phyloP scores from a whole-genome alignment of 2,888 invertebrate genomes.

The Chrysolina haemoptera region DNA sequence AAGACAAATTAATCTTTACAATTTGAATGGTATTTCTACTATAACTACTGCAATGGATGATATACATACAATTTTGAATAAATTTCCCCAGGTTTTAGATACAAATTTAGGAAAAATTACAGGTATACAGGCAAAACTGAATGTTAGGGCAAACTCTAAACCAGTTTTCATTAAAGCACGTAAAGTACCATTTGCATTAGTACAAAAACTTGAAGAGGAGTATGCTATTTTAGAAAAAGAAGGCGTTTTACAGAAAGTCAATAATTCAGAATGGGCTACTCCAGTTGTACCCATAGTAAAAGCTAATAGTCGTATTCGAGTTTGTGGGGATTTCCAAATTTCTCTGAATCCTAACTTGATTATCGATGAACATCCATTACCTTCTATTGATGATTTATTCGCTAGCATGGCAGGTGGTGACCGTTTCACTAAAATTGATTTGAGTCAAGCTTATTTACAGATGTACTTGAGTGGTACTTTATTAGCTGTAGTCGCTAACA shows the following conservation, averaged over 20 bases:
- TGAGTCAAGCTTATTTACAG: constrained; percentile 62
- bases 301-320: constrained; percentile 35
- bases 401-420: constrained; percentile 52
- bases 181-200: constrained; percentile 34
- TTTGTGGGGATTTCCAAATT: constrained; percentile 45
- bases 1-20: no score
- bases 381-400: constrained; percentile 45
- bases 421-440: constrained; percentile 54
- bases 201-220: constrained; percentile 23
- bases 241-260: constrained; percentile 44
- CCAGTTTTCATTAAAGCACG: constrained; percentile 37
- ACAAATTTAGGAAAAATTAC: no score
- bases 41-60: no score
- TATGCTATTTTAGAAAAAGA: constrained; percentile 36
- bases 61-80: no score
- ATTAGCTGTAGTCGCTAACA: no score
- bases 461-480: no score
- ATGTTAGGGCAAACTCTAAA: no score
- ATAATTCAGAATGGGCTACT: constrained; percentile 46
- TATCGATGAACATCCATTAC: constrained; percentile 39
- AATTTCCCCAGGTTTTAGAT: no score
- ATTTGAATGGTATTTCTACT: no score
- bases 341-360: constrained; percentile 32
- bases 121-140: no score
- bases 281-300: constrained; percentile 49